These are phyloP conservation scores for Cabera pusaria DNA, from an alignment of 2,888 invertebrate genomes.

Conservation along the genomic window DNA sequence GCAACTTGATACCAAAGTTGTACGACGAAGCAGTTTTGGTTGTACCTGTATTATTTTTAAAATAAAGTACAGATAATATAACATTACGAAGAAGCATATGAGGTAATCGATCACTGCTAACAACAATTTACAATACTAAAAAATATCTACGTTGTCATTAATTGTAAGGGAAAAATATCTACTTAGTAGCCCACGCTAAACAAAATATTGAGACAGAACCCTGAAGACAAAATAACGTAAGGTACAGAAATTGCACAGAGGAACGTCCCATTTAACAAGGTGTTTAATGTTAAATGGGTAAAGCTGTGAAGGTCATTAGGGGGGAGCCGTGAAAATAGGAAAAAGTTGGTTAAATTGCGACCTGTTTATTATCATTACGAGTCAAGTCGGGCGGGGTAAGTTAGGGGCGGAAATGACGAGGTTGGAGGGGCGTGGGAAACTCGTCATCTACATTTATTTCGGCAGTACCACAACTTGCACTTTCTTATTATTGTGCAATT, in stretches of 20 bases:
- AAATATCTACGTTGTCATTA: constrained; percentile 11
- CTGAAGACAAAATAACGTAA: constrained; percentile 12
- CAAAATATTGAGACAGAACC: constrained; percentile 3
- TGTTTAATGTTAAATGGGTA: constrained; percentile 30
- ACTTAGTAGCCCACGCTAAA: constrained; percentile 1
- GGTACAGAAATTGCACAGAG: constrained; percentile 9
- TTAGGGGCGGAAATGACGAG: constrained; percentile 73
- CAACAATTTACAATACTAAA: constrained; percentile 14
- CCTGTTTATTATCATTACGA: constrained; percentile 75
- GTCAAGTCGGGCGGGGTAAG: constrained; percentile 66
- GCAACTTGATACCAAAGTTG: constrained; percentile 1
- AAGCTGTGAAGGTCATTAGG: constrained; percentile 64
- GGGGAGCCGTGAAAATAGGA: constrained; percentile 54
- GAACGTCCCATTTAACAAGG: constrained; percentile 18
- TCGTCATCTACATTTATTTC: constrained; percentile 32
- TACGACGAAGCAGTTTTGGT: too few relatives aligned
- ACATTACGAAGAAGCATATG: constrained; percentile 9
- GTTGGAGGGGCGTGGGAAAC: constrained; percentile 45
- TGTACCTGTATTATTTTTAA: too few relatives aligned
- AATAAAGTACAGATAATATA: too few relatives aligned
- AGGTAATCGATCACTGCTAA: constrained; percentile 24
- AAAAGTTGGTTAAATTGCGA: constrained; percentile 62
- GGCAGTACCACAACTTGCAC: constrained; percentile 7
- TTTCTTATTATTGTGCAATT: too few relatives aligned
- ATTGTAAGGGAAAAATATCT: constrained; percentile 6